Percentiles rank a stretch among this genome's conserved stretches.
These are phyloP conservation scores for Microtus oregoni DNA, from an alignment of 2,113 vertebrate species.

Conservation along the genomic window DNA sequence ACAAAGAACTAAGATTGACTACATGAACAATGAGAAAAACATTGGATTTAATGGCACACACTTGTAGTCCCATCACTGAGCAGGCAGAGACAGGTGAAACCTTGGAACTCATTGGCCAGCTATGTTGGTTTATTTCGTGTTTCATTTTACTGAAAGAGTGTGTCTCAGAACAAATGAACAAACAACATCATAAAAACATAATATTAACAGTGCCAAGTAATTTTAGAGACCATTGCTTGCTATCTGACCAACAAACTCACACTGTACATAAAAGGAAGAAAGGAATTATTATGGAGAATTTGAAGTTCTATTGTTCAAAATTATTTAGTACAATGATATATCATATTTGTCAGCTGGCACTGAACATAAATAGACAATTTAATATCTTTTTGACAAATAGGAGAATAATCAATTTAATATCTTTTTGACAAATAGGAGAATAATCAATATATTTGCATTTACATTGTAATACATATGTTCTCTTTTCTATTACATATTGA, in stretches of 20 bases:
- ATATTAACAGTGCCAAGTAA: not conserved
- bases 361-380: not conserved
- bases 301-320: not conserved
- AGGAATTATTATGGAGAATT: not conserved
- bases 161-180: not conserved
- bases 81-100: too few relatives aligned
- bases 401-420: not conserved
- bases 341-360: not conserved
- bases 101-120: not conserved
- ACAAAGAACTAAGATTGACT: not conserved
- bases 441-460: not conserved
- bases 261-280: not conserved
- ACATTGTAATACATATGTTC: not conserved
- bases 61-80: too few relatives aligned
- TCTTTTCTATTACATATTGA: not conserved
- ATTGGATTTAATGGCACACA: rapidly evolving
- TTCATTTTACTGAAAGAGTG: not conserved
- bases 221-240: not conserved
- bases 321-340: not conserved
- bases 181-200: not conserved
- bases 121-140: too few relatives aligned
- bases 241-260: not conserved
- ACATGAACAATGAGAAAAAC: not conserved
- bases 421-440: not conserved
- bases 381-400: not conserved